Conservation (phyloP, 2,797 vertebrate genomes). For the Neopelma chrysocephalum region DNA sequence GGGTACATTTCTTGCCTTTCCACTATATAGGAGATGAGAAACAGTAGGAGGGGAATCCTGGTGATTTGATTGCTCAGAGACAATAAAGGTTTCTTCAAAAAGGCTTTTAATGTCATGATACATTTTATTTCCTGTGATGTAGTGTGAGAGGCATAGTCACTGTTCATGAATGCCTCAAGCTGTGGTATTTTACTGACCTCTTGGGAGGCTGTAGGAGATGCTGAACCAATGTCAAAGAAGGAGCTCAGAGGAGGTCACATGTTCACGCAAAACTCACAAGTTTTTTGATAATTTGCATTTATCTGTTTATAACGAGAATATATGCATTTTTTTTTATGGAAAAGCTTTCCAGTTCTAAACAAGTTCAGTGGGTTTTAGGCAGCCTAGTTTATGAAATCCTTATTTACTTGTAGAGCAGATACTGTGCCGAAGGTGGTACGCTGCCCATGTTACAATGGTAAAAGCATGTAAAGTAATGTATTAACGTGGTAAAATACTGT, state of each 20-base stretch:
- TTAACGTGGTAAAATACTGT: neutral
- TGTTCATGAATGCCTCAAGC: neutral
- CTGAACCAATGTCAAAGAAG: neutral
- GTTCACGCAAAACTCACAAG: neutral
- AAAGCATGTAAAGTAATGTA: neutral
- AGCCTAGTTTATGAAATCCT: neutral
- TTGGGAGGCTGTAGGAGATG: neutral
- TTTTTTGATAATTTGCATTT: neutral
- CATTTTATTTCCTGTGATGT: neutral
- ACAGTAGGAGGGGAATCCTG: neutral
- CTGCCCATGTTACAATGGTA: neutral
- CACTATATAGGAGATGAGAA: neutral
- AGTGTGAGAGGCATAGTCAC: neutral
- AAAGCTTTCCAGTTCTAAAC: neutral
- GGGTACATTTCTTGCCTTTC: slow-evolving; percentile 27
- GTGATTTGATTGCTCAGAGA: neutral
- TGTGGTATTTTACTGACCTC: neutral
- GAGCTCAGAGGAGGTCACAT: neutral
- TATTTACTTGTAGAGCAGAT: neutral
- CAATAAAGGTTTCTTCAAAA: neutral
- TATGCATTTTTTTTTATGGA: neutral
- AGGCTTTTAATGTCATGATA: neutral
- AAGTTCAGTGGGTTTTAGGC: neutral
- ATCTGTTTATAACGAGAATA: neutral
- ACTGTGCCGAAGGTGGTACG: rapidly evolving